Conservation (phyloP, 2,113 vertebrate species). For the Grammomys dolichurus region DNA sequence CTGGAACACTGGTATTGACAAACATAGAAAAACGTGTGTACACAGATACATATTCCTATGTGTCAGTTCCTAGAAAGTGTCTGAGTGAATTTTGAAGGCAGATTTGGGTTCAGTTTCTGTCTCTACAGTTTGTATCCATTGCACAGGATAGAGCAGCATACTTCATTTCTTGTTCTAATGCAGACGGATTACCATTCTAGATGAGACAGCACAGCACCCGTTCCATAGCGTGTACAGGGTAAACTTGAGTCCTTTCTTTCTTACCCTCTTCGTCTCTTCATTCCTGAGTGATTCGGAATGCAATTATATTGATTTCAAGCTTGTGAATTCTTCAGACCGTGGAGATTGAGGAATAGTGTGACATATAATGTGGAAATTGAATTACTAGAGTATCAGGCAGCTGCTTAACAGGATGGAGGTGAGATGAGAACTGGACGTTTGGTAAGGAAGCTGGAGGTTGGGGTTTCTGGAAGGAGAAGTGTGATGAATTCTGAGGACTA, state of each 20-base stretch:
- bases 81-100: neutral
- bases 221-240: neutral
- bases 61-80: neutral
- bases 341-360: neutral
- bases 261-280: neutral
- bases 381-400: neutral
- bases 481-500: neutral
- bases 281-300: neutral
- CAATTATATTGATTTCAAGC: neutral
- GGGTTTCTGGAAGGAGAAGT: conserved; percentile 6
- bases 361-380: neutral
- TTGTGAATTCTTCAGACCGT: neutral
- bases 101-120: neutral
- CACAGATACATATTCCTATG: neutral
- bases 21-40: neutral
- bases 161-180: neutral
- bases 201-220: neutral
- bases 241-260: neutral
- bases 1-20: neutral
- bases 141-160: neutral
- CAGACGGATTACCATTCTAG: neutral
- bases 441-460: neutral
- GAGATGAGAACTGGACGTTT: neutral
- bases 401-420: neutral
- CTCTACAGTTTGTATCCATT: neutral